Percentiles rank a stretch among this genome's conserved stretches.
Conservation (phyloP, 2,113 vertebrate genomes). For the Anoura caudifer region DNA sequence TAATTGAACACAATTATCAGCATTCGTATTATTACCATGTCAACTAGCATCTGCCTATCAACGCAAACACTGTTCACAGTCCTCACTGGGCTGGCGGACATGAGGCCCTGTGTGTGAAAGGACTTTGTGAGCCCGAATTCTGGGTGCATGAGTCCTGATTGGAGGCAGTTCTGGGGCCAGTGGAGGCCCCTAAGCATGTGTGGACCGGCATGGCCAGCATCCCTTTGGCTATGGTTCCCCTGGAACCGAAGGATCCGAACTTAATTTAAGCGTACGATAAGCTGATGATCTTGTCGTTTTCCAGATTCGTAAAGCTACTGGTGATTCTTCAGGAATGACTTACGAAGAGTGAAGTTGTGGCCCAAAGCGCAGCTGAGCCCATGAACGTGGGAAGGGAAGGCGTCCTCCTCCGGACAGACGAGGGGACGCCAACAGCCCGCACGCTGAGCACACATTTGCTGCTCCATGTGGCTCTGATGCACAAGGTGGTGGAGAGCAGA, state of each 20-base stretch:
- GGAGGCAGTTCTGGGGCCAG: rapidly evolving
- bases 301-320: slow-evolving; percentile 29
- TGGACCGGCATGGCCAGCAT: rapidly evolving
- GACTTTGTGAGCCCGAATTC: not conserved
- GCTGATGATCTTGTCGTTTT: slow-evolving; percentile 12
- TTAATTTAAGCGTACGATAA: slow-evolving; percentile 35
- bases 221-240: not conserved
- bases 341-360: not conserved
- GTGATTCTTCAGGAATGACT: not conserved
- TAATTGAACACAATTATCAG: not conserved
- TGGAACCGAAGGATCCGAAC: not conserved
- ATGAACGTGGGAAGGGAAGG: rapidly evolving
- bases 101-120: not conserved
- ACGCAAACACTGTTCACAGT: not conserved
- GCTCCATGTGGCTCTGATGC: rapidly evolving
- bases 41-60: not conserved
- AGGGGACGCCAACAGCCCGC: rapidly evolving
- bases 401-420: rapidly evolving
- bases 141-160: rapidly evolving
- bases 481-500: not conserved
- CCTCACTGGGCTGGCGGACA: not conserved
- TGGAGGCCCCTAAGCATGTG: not conserved
- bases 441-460: rapidly evolving
- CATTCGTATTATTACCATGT: not conserved
- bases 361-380: not conserved